Base-by-base conservation (phyloP, 1,140 invertebrate genomes). In the Phortica variegata region DNA sequence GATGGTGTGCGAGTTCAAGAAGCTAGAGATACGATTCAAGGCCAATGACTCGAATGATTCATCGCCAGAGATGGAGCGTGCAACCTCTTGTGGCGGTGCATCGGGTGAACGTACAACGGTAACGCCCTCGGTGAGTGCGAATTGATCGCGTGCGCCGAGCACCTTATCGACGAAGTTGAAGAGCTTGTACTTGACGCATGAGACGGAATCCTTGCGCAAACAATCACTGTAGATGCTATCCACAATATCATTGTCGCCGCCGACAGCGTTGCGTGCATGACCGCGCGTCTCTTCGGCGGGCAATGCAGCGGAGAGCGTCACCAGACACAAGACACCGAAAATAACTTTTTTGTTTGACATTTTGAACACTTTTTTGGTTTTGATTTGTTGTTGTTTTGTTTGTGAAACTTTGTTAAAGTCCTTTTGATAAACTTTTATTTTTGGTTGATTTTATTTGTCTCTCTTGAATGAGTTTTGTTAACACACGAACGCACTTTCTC, bases 101-200 rank as follows among this genome's bases (percentile, higher is more conserved):
- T 83, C 85, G 3, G 82, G 61, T 0, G 84, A 87, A 66, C 86
- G 87, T n/a, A 90, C 85, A 8, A 91, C 85, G 3, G 88, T 89
- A 13, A 91, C 86, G 16, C 88, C 88, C 52, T 91, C 88, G 44
- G 86, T 85, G 12, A 91, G 70, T 1, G 85, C 84, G 61, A 89
- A 89, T 39, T 82, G 83, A 54, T 90, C 88, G 73, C 87, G 89
- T 54, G 86, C 83, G 2, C 83, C 82, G 16, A 90, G 77, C 79
- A 88, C 85, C 71, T 90, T 89, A 76, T 91, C 89, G 19, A 90
- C 86, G 73, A 86, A 89, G 1, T 86, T 84, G 78, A 90, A 89
- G 52, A 91, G 81, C 70, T 90, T 91, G 79, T 89, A 88, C 73
- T 90, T 91, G 50, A 91, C 81, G 69, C 89, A 91, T 72, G 84